Base-by-base conservation (phyloP, 2,113 vertebrate species). In the Perca schrenkii region DNA sequence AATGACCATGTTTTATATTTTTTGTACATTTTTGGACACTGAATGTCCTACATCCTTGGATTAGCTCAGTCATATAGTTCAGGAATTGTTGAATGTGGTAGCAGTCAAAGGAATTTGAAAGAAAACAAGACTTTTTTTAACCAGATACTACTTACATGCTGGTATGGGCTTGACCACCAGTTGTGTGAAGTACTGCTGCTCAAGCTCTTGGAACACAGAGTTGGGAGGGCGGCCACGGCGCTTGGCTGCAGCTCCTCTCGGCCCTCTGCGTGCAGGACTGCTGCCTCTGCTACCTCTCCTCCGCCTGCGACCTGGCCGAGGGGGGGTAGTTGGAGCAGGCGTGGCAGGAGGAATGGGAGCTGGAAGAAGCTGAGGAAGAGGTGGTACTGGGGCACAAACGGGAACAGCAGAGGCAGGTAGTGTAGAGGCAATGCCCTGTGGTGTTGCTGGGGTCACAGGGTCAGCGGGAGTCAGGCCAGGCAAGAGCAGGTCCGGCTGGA, bases 181-280 rank as follows among this genome's bases (percentile, higher is more conserved):
- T 91, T 99, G 97, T 8, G 95, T 98, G 93, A 98, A 94, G 85
- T 97, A 98, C 65, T 96, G 97, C 91, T 98, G 97, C 72, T 99
- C 97, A 0, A 98, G 96, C 84, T 99, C 97, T 85, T 96, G 97
- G 86, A 98, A 97, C 82, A 96, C 95, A 64, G 97, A 96, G 84
- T 96, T 96, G 0, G 97, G 96, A 2, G 98, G 98, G 4, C 97
- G 96, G 16, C 98, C 98, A 1, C 97, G 96, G 16, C 97, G 95
- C 40, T 97, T 99, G 2, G 96, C 96, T 15, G 95, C 94, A 1
- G 94, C 94, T 0, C 87, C 95, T 86, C 94, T 86, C 0, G 86
- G 67, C 49, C 88, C 93, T 22, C 93, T 79, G 17, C 93, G 92
- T 8, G 92, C 94, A 0, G 91, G 90, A 83, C 89, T 89, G 31